Evolutionary conservation across 2,888 invertebrate species (phyloP).

Genomic region (Norana najaformis): DNA sequence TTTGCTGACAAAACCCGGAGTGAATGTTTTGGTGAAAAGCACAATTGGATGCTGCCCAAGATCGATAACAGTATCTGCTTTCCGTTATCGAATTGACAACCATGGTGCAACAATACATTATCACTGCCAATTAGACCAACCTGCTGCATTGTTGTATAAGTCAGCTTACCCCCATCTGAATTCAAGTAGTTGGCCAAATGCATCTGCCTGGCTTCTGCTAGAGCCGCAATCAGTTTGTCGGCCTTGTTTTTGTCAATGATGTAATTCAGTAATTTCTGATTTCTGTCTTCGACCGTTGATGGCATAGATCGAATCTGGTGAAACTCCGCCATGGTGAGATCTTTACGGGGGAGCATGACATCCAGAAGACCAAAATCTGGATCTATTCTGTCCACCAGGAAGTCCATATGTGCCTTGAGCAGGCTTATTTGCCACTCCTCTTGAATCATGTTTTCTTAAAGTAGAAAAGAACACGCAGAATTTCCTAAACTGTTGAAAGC

Average conservation of each 20-base stretch:
- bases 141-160: not conserved
- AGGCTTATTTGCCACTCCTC: not conserved
- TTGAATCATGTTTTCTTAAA: not conserved
- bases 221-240: not conserved
- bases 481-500: not conserved
- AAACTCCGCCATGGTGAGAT: not conserved
- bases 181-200: constrained; percentile 5
- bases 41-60: too few relatives aligned
- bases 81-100: not conserved
- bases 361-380: not conserved
- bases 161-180: not conserved
- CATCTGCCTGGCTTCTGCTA: not conserved
- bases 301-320: not conserved
- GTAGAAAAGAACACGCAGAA: not conserved
- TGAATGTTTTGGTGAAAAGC: too few relatives aligned
- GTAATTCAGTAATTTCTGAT: not conserved
- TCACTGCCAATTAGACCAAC: not conserved
- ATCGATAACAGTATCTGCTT: too few relatives aligned
- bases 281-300: not conserved
- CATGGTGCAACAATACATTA: not conserved
- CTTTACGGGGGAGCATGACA: not conserved
- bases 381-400: not conserved
- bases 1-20: too few relatives aligned
- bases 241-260: not conserved
- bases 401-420: not conserved